Evolutionary conservation across 2,797 vertebrate species (phyloP).

Genomic region (Peromyscus aztecus): DNA sequence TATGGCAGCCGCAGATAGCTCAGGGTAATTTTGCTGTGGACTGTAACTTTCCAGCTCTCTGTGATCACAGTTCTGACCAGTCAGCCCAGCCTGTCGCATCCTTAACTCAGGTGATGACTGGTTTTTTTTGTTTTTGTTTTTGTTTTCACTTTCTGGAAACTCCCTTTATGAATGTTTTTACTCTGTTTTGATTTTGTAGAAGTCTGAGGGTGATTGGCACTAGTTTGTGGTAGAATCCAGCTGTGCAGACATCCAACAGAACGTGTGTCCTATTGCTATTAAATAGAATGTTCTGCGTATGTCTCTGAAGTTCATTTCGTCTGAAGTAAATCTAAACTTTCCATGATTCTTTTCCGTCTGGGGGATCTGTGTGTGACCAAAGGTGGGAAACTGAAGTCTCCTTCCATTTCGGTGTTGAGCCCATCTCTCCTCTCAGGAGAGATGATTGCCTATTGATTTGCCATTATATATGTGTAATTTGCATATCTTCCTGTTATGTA

Average conservation of each 20-base stretch:
- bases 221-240: background rate
- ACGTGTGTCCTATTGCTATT: background rate
- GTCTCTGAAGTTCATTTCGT: background rate
- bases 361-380: background rate
- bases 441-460: background rate
- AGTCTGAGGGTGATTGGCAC: background rate
- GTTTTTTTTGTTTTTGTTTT: background rate
- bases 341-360: background rate
- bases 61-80: background rate
- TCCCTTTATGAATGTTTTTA: background rate
- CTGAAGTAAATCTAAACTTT: background rate
- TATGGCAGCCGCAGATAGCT: background rate
- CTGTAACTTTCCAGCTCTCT: background rate
- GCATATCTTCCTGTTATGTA: background rate
- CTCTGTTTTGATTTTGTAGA: background rate
- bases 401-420: background rate
- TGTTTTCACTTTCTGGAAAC: background rate
- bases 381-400: background rate
- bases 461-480: background rate
- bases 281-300: background rate
- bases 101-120: background rate
- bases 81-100: background rate
- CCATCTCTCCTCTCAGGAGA: background rate
- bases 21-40: background rate
- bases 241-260: background rate